Evolutionary conservation across 2,888 invertebrate genomes (phyloP), one percentile per base, ranked within the genome.

Genomic region (Orthosia gracilis): DNA sequence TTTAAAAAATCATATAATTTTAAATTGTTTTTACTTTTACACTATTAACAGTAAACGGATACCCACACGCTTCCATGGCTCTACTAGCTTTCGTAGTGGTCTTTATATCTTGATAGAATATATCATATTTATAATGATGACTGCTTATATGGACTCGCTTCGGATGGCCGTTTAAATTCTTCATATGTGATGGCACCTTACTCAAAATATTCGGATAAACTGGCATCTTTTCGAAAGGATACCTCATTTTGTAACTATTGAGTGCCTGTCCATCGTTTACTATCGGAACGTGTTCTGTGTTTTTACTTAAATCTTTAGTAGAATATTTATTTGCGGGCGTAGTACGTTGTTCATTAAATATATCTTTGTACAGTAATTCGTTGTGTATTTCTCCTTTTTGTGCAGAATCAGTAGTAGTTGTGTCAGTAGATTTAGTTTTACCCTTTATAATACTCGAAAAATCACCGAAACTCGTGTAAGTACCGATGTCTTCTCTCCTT

Each of bases 61-160:
- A 83, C 82, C 58, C 67, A 82, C 82, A 31, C 12, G 13, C 54
- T 1, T 18, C 9, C 40, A 9, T 45, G 31, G n/a, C 0, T 12
- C 26, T 40, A 0, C 1, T 2, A 0, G 12, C 4, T 49, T 70
- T 76, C 3, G 18, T 3, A 40, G 12, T 11, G n/a, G 45, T 62
- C 18, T 76, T 84, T 1, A 61, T 47, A 11, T 85, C 83, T 26
- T 81, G 70, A 54, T 89, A 83, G 62, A 86, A 87, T 3, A 90
- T 76, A n/a, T 91, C 90, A 47, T 89, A 91, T 64, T 89, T 90
- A 18, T 88, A 89, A 55, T 87, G 89, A 9, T 89, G 87, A 11
- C 89, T 86, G 26, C 84, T 88, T 7, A 91, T 89, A 49, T 83
- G 85, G 0, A 91, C 80, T 49, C 88, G 85, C 21, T 90, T 88